phyloP scores from a whole-genome alignment of 2,797 vertebrate genomes.

The Cirrhinus molitorella region DNA sequence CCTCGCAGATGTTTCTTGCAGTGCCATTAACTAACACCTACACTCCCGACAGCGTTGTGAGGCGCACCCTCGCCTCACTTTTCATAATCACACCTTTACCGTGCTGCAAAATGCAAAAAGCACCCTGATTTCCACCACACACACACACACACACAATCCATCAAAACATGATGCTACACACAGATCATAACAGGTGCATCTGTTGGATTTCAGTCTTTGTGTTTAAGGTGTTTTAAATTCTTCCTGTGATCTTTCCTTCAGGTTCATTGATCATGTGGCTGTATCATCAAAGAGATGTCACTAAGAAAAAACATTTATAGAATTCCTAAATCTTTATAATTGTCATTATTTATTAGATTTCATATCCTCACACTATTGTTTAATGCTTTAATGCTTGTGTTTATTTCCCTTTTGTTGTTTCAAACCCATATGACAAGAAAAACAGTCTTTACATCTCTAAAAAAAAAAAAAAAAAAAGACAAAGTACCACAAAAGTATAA shows the following conservation, averaged over 20 bases:
- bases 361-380: background rate
- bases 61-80: slow-evolving; percentile 31
- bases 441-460: too few relatives aligned
- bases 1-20: slow-evolving; percentile 39
- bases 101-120: slow-evolving; percentile 35
- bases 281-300: background rate
- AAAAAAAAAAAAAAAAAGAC: too few relatives aligned
- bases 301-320: background rate
- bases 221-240: background rate
- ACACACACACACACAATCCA: slow-evolving; percentile 7
- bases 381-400: too few relatives aligned
- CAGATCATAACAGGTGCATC: slow-evolving; percentile 18
- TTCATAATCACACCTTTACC: slow-evolving; percentile 43
- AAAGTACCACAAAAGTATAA: too few relatives aligned
- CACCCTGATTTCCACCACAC: slow-evolving; percentile 25
- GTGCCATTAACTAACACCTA: slow-evolving; percentile 44
- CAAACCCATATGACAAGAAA: too few relatives aligned
- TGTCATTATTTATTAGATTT: background rate
- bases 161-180: background rate
- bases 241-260: background rate
- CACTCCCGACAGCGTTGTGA: slow-evolving; percentile 19
- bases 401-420: too few relatives aligned
- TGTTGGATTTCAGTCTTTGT: background rate
- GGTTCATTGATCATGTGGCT: background rate
- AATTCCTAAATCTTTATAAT: background rate